Base-by-base conservation (phyloP, 2,797 vertebrate genomes). In the Enteromius trimaculatus region DNA sequence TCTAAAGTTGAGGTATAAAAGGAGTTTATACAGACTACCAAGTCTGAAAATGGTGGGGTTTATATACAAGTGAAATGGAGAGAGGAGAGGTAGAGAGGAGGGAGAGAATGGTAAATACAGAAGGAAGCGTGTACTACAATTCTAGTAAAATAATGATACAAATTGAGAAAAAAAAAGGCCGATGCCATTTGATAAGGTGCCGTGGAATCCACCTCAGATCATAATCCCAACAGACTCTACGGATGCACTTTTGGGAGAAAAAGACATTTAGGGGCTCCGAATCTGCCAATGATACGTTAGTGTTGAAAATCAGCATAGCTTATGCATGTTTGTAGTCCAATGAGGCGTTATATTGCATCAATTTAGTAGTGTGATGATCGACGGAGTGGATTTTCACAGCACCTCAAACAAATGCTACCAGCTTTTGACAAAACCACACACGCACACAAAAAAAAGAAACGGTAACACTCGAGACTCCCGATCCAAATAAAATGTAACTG, bases 1-100 rank as follows among this genome's bases (percentile, higher is more conserved):
- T 95, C 95, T 96, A 96, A 95, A 95, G 94, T 95, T 96, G 95
- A 96, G 95, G 95, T 96, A 96, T 95, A 96, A 95, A 95, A 95
- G 95, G 95, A 95, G 93, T 94, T 95, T 91, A 90, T 94, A 94
- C 94, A 95, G 95, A 95, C 94, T 93, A 90, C 90, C 92, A 89
- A 89, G 94, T 94, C 95, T 96, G 94, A 94, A 95, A 95, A 95
- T 93, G 94, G 92, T 92, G 92, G 93, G 92, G 93, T 92, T 93
- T 95, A 95, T 95, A 95, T 95, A 96, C 95, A 95, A 93, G 93
- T 94, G 90, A 93, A 92, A 95, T 93, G 92, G 92, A 95, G 93
- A 93, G 93, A 94, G 94, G 94, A 94, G 95, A 95, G 95, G 94
- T 88, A 88, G 94, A 94, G 93, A 89, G 82, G 70, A 81, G 84